Evolutionary conservation across 2,113 vertebrate genomes (phyloP).

Genomic region (Copsychus sechellarum): DNA sequence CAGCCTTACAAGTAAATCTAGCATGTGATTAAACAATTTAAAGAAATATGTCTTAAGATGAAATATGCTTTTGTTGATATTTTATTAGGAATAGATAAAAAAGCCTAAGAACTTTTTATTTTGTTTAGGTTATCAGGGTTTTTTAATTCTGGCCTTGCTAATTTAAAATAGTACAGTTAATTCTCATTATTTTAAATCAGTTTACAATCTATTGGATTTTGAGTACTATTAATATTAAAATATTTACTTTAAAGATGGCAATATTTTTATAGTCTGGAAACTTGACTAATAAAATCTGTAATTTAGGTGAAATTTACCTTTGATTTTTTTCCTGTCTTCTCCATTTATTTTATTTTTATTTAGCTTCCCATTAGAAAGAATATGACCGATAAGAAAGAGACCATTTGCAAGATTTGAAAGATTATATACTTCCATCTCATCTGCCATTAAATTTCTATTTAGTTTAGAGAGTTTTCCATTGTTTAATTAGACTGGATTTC

Average conservation of each 20-base stretch:
- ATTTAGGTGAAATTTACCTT: neutral
- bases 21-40: neutral
- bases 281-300: neutral
- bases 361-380: neutral
- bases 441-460: neutral
- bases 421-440: neutral
- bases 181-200: neutral
- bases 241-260: neutral
- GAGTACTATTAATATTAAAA: neutral
- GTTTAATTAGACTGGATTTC: neutral
- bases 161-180: neutral
- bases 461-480: neutral
- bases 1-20: neutral
- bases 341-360: conserved; percentile 3
- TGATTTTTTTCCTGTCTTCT: neutral
- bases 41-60: neutral
- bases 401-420: neutral
- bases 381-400: neutral
- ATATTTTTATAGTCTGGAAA: neutral
- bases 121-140: neutral
- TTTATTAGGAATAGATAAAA: neutral
- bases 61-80: neutral
- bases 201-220: neutral
- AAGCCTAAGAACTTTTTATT: neutral
- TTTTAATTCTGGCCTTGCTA: neutral